Conservation (phyloP, 2,888 invertebrate species). For the Andrena dorsata region DNA sequence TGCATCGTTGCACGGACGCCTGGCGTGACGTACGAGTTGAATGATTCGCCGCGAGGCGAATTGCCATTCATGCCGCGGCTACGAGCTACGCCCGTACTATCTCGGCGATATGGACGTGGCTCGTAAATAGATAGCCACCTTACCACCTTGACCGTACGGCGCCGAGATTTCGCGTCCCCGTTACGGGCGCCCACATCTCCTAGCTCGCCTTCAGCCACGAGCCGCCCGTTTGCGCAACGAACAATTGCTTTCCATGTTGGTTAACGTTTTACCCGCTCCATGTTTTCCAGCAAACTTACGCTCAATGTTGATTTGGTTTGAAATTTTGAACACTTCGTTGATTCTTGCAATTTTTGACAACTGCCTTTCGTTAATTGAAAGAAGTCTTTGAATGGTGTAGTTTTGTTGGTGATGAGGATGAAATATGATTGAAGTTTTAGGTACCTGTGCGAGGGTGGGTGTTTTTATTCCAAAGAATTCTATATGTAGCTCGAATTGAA, state of each 20-base stretch:
- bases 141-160: conserved; percentile 60
- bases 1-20: conserved; percentile 23
- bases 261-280: neutral
- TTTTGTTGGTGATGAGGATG: too few species aligned
- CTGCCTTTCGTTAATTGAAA: too few species aligned
- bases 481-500: too few species aligned
- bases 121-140: conserved; percentile 71
- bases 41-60: conserved; percentile 66
- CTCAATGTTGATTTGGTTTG: neutral
- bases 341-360: too few species aligned
- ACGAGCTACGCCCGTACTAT: conserved; percentile 68
- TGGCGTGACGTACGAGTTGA: conserved; percentile 53
- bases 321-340: too few species aligned
- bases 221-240: neutral
- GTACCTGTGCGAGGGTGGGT: too few species aligned
- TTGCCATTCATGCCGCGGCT: conserved; percentile 72
- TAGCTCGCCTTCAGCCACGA: conserved; percentile 1
- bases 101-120: conserved; percentile 66
- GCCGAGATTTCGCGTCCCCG: conserved; percentile 43
- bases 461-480: too few species aligned
- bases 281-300: neutral
- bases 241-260: neutral
- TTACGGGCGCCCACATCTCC: conserved; percentile 14
- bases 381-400: too few species aligned
- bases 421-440: too few species aligned